Evolutionary conservation across 2,888 invertebrate species (phyloP).

Genomic region (Dynastes maya): DNA sequence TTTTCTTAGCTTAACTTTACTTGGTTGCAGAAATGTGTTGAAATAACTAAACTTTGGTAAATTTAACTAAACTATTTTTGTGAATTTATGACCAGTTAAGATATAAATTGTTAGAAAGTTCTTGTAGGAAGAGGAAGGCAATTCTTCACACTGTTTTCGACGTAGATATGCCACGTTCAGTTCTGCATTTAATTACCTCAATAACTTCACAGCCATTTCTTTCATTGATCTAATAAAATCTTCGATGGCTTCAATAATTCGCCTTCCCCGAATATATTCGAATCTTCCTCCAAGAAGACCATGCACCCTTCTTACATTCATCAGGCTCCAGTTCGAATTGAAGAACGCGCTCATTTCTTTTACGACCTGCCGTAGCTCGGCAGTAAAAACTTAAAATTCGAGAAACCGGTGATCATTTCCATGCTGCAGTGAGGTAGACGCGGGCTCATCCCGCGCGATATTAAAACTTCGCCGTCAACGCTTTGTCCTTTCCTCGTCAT

Average conservation of each 20-base stretch:
- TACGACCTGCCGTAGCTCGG: neutral
- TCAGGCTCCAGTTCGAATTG: neutral
- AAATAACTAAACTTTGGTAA: neutral
- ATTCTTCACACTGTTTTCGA: no score
- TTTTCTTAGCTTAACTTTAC: no score
- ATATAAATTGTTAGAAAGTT: no score
- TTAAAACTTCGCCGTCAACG: conserved; percentile 7
- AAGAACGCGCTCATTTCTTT: neutral
- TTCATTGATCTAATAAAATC: no score
- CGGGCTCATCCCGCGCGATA: neutral
- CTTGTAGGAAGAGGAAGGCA: no score
- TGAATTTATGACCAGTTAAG: neutral
- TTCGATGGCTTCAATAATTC: no score
- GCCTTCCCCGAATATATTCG: no score
- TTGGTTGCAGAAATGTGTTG: neutral
- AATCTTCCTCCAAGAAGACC: no score
- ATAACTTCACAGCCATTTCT: no score
- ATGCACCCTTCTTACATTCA: no score
- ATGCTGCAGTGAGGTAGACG: neutral
- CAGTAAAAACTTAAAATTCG: neutral
- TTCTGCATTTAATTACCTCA: no score
- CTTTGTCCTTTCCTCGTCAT: neutral
- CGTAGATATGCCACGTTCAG: no score
- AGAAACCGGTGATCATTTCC: neutral
- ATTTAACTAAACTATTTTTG: neutral